A percentile compares a stretch with the other conserved stretches of the same genome.
These are phyloP conservation scores for Chydorus sphaericus DNA, from an alignment of 2,888 invertebrate species.

Conservation along the genomic window DNA sequence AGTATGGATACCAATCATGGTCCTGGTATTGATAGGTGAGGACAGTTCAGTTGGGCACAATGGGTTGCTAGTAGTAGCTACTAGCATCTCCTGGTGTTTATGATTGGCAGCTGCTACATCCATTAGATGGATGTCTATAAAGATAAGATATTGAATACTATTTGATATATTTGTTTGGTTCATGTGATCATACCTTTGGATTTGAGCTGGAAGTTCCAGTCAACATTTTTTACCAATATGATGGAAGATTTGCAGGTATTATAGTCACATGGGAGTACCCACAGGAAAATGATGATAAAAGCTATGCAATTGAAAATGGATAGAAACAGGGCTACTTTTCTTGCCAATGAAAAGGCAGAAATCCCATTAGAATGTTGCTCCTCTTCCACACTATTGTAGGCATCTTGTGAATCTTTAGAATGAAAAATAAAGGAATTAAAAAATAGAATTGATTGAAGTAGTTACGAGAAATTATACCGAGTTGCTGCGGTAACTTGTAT, in stretches of 20 bases:
- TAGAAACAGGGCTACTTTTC: slow-evolving; percentile 8
- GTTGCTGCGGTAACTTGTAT: no score
- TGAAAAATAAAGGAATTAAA: no score
- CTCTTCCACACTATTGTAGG: no score
- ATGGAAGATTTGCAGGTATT: slow-evolving; percentile 8
- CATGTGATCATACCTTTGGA: neutral
- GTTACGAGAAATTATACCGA: no score
- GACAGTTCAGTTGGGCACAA: neutral
- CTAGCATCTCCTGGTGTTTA: neutral
- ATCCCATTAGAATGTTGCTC: neutral
- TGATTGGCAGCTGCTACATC: neutral
- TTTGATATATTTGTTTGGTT: neutral
- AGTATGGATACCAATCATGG: neutral
- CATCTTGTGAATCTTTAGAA: no score
- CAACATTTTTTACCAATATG: neutral
- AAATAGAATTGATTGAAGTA: neutral
- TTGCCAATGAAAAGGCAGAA: neutral
- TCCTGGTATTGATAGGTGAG: neutral
- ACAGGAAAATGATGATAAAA: slow-evolving; percentile 10
- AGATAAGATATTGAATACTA: neutral
- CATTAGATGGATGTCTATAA: neutral
- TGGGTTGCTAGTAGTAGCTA: neutral
- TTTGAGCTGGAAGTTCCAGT: neutral
- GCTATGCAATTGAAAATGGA: slow-evolving; percentile 12
- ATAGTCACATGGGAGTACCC: slow-evolving; percentile 12